Percentiles rank a stretch among this genome's conserved stretches.
These are phyloP conservation scores for Drosophila rubida DNA, from an alignment of 2,888 invertebrate genomes.

Conservation along the genomic window DNA sequence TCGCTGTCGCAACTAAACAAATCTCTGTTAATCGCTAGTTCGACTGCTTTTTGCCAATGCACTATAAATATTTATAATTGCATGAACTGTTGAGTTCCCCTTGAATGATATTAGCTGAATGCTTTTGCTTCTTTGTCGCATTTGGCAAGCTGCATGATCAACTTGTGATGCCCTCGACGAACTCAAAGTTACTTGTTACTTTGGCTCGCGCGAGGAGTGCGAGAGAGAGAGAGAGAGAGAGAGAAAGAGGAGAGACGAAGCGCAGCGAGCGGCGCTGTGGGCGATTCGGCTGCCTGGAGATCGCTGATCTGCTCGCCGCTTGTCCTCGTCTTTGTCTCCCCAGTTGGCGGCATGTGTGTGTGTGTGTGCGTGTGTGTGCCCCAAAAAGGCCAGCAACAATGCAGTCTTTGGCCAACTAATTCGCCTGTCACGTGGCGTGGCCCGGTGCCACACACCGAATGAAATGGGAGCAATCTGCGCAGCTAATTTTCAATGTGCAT, in stretches of 20 bases:
- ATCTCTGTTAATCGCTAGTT: not conserved
- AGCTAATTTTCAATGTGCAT: slow-evolving; percentile 67
- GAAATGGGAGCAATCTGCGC: slow-evolving; percentile 71
- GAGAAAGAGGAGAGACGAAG: slow-evolving; percentile 46
- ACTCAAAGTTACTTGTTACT: slow-evolving; percentile 19
- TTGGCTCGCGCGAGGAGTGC: not conserved
- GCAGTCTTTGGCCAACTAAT: slow-evolving; percentile 61
- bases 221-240: not conserved
- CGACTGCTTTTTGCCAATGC: slow-evolving; percentile 2
- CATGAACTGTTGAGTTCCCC: slow-evolving; percentile 9
- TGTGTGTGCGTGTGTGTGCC: slow-evolving; percentile 47
- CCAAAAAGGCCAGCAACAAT: slow-evolving; percentile 55
- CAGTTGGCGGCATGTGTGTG: slow-evolving; percentile 3
- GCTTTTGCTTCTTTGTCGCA: slow-evolving; percentile 10
- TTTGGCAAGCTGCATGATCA: slow-evolving; percentile 44
- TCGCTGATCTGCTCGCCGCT: slow-evolving; percentile 35
- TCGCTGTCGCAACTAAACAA: not conserved
- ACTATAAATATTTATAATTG: slow-evolving; percentile 9
- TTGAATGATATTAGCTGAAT: slow-evolving; percentile 14
- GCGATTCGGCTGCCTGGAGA: slow-evolving; percentile 71
- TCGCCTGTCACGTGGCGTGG: slow-evolving; percentile 72
- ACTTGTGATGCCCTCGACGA: slow-evolving; percentile 40
- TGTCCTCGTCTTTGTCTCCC: slow-evolving; percentile 41
- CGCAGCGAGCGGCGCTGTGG: slow-evolving; percentile 63
- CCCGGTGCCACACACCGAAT: slow-evolving; percentile 38